Percentiles rank a stretch among this genome's conserved stretches.
phyloP scores from a whole-genome alignment of 2,888 invertebrate genomes.

The Ennomos erosarius region DNA sequence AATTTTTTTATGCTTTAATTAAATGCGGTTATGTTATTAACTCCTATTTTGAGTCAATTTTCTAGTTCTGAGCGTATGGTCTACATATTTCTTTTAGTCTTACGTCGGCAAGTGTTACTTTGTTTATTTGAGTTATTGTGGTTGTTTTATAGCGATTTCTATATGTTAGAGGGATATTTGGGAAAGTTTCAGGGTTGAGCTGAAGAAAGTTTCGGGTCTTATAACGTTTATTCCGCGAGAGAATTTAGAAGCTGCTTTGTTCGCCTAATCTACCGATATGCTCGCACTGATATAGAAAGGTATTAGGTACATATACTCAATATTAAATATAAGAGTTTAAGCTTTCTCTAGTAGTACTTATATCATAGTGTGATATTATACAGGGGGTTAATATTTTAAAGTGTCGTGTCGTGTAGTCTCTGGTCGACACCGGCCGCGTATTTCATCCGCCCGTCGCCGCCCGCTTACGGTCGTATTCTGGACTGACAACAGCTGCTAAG shows the following conservation, averaged over 20 bases:
- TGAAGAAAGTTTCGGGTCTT: slow-evolving; percentile 34
- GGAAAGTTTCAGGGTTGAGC: slow-evolving; percentile 5
- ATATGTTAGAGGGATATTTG: slow-evolving; percentile 25
- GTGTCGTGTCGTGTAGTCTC: slow-evolving; percentile 77
- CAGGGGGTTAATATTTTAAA: slow-evolving; percentile 77
- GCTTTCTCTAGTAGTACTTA: slow-evolving; percentile 21
- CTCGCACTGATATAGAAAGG: too few relatives aligned
- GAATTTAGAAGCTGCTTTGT: too few relatives aligned
- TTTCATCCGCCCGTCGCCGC: slow-evolving; percentile 75
- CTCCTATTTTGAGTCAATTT: too few relatives aligned
- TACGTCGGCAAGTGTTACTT: slow-evolving; percentile 32
- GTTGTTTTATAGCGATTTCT: slow-evolving; percentile 29
- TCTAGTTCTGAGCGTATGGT: too few relatives aligned
- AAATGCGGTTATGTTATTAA: too few relatives aligned
- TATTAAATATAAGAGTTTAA: too few relatives aligned
- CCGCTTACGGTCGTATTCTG: slow-evolving; percentile 60
- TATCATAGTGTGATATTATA: slow-evolving; percentile 28
- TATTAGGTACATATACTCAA: too few relatives aligned
- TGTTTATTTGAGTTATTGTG: slow-evolving; percentile 29
- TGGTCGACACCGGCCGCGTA: slow-evolving; percentile 70
- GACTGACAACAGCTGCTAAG: background rate
- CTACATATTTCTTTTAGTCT: too few relatives aligned
- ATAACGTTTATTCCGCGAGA: too few relatives aligned
- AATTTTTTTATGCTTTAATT: too few relatives aligned
- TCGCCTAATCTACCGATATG: too few relatives aligned